phyloP scores from a whole-genome alignment of 2,113 vertebrate species.

The Seriola rivoliana region DNA sequence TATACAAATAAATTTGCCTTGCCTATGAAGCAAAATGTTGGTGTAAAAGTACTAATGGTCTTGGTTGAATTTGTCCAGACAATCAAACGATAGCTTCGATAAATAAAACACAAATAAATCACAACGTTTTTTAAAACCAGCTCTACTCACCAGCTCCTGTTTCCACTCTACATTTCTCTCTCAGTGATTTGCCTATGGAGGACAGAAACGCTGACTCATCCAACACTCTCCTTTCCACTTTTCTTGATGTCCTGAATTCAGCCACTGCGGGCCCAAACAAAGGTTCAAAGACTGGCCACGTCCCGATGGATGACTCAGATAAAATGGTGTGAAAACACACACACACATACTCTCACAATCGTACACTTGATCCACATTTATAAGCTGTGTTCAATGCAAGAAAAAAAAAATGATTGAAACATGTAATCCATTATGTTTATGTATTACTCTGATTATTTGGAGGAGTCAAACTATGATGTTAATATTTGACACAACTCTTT shows the following conservation, averaged over 20 bases:
- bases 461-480: background rate
- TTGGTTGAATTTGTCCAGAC: background rate
- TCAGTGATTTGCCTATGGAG: slow-evolving; percentile 43
- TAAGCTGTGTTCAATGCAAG: background rate
- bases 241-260: slow-evolving; percentile 26
- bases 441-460: background rate
- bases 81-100: background rate
- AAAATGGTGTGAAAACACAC: slow-evolving; percentile 42
- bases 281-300: background rate
- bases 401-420: background rate
- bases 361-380: background rate
- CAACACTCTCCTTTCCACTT: background rate
- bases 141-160: background rate
- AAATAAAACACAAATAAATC: background rate
- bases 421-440: background rate
- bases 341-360: background rate
- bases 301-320: background rate
- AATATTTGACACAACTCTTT: background rate
- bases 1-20: no score
- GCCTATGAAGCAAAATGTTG: background rate
- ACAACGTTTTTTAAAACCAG: background rate
- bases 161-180: background rate
- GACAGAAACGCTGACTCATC: background rate
- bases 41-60: background rate
- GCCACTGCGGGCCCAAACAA: background rate